These are phyloP conservation scores for Gastracanthus pulcherrimus DNA, from an alignment of 2,888 invertebrate genomes.

Conservation along the genomic window DNA sequence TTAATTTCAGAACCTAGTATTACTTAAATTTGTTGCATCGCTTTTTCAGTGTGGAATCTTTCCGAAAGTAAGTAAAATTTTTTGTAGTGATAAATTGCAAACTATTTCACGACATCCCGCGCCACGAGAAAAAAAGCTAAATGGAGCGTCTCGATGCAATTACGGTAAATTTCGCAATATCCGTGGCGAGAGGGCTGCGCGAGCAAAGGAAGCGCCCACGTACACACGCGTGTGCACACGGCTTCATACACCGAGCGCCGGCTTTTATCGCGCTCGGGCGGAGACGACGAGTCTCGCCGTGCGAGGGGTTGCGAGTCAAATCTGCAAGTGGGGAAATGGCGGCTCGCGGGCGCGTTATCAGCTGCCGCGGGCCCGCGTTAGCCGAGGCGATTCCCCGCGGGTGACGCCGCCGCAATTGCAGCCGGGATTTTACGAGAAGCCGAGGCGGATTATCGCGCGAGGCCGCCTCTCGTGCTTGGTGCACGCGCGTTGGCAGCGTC, in stretches of 20 bases:
- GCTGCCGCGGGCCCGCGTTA: slow-evolving; percentile 52
- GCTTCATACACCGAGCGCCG: slow-evolving; percentile 53
- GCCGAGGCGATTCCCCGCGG: slow-evolving; percentile 54
- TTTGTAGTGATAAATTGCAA: too few species aligned
- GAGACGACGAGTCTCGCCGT: not conserved
- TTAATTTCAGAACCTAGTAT: too few species aligned
- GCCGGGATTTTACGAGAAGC: slow-evolving; percentile 52
- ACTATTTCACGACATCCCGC: too few species aligned
- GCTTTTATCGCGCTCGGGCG: slow-evolving; percentile 58
- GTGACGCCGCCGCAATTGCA: slow-evolving; percentile 52
- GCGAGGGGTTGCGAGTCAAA: slow-evolving; percentile 54
- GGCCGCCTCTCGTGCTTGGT: not conserved
- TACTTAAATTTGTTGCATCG: too few species aligned
- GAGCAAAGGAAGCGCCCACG: not conserved
- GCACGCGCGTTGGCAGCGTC: not conserved
- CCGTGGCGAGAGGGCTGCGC: not conserved
- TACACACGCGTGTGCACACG: slow-evolving; percentile 3
- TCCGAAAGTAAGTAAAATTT: too few species aligned
- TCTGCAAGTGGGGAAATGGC: slow-evolving; percentile 60
- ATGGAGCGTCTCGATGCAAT: too few species aligned
- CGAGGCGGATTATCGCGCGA: slow-evolving; percentile 41
- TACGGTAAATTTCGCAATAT: not conserved
- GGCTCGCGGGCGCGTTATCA: slow-evolving; percentile 21
- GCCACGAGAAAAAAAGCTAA: too few species aligned
- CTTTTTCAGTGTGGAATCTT: too few species aligned